phyloP scores from a whole-genome alignment of 2,888 invertebrate genomes.

The Boloria euphrosyne region DNA sequence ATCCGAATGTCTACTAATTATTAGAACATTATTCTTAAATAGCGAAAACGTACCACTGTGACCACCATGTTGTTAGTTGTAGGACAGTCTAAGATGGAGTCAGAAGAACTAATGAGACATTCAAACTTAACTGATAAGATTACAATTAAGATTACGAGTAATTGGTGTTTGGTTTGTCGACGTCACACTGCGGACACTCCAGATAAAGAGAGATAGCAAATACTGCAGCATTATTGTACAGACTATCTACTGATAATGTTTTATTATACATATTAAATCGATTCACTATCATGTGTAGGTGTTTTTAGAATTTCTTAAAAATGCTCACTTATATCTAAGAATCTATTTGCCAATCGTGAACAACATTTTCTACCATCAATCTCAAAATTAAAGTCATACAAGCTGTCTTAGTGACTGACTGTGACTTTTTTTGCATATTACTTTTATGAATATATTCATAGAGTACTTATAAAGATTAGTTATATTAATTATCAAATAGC shows the following conservation, averaged over 20 bases:
- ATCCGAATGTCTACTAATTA: not conserved
- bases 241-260: slow-evolving; percentile 29
- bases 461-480: too few species aligned
- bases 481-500: too few species aligned
- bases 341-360: too few species aligned
- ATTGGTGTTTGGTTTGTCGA: slow-evolving; percentile 55
- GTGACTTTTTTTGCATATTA: too few species aligned
- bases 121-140: slow-evolving; percentile 57
- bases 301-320: not conserved
- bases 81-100: slow-evolving; percentile 33
- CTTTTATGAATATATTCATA: too few species aligned
- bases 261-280: slow-evolving; percentile 22
- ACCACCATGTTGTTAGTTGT: slow-evolving; percentile 60
- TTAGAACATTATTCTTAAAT: not conserved
- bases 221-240: slow-evolving; percentile 74
- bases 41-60: slow-evolving; percentile 57
- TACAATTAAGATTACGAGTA: slow-evolving; percentile 49
- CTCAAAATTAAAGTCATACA: too few species aligned
- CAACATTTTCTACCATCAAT: too few species aligned
- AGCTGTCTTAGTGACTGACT: too few species aligned
- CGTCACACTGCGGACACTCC: slow-evolving; percentile 76
- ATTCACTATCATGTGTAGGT: not conserved
- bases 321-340: too few species aligned
- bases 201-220: slow-evolving; percentile 55
- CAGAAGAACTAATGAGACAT: slow-evolving; percentile 40